A percentile compares a stretch with the other conserved stretches of the same genome.
Conservation (phyloP, 2,888 invertebrate species). For the Phorcus lineatus region DNA sequence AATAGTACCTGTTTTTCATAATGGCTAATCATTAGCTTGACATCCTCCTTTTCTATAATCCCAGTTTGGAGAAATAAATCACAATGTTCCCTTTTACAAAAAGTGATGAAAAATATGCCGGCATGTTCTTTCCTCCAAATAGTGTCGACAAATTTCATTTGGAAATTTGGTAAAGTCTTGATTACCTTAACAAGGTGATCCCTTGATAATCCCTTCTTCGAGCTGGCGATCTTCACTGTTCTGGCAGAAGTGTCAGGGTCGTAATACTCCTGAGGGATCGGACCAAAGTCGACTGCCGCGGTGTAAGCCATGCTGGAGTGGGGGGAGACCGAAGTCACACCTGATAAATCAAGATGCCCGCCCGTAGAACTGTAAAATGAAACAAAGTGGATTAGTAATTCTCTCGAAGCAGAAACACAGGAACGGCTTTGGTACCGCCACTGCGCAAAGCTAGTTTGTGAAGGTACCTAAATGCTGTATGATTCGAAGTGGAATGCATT, state of each 20-base stretch:
- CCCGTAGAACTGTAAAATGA: background rate
- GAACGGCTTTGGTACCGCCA: background rate
- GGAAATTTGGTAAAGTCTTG: background rate
- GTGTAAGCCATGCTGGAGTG: background rate
- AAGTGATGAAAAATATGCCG: background rate
- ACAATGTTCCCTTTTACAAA: background rate
- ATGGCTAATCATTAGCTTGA: background rate
- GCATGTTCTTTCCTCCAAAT: background rate
- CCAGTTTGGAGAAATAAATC: background rate
- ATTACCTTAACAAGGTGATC: background rate
- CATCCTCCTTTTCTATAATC: background rate
- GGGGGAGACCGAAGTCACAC: background rate
- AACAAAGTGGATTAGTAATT: background rate
- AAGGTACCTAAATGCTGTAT: background rate
- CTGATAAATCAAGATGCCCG: background rate
- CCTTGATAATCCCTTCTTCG: background rate
- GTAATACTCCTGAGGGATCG: background rate
- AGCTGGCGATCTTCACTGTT: background rate
- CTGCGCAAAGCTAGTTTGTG: constrained; percentile 4
- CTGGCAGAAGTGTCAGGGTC: background rate
- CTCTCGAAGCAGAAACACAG: background rate
- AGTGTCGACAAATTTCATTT: background rate
- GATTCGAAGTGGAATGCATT: no score
- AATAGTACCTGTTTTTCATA: background rate
- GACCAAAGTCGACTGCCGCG: background rate